These are phyloP conservation scores for Tachypleus tridentatus DNA, from an alignment of 1,140 invertebrate species.

Conservation along the genomic window DNA sequence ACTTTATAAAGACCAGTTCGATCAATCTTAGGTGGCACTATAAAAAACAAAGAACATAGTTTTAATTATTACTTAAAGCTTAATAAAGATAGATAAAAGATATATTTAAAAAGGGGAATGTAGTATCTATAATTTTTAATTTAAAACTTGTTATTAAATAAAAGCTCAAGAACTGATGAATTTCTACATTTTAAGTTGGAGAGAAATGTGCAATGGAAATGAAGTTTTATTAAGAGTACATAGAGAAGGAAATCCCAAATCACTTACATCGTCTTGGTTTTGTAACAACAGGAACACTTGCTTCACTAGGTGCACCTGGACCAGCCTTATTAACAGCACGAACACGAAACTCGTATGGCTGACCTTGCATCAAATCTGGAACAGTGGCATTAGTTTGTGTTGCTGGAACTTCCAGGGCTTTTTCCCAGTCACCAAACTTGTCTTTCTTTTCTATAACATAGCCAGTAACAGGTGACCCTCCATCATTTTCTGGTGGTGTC, in stretches of 20 bases:
- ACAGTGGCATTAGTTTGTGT: constrained; percentile 70
- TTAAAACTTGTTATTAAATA: constrained; percentile 9
- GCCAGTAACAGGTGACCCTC: constrained; percentile 71
- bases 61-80: constrained; percentile 1
- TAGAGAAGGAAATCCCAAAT: not conserved
- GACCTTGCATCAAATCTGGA: constrained; percentile 75
- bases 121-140: constrained; percentile 7
- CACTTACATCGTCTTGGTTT: constrained; percentile 59
- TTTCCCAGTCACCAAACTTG: constrained; percentile 89
- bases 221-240: not conserved
- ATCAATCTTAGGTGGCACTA: constrained; percentile 69
- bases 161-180: constrained; percentile 1
- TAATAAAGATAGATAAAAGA: too few species aligned
- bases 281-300: constrained; percentile 74
- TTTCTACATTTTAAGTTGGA: not conserved
- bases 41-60: constrained; percentile 3
- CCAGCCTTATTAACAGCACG: constrained; percentile 30
- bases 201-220: not conserved
- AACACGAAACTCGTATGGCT: constrained; percentile 81
- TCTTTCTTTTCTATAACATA: constrained; percentile 89
- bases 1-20: constrained; percentile 70
- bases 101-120: too few species aligned
- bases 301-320: constrained; percentile 67
- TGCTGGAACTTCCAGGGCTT: constrained; percentile 67
- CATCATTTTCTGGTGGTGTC: constrained; percentile 64